Conservation (phyloP, 2,888 invertebrate genomes). For the Erebia palarica region DNA sequence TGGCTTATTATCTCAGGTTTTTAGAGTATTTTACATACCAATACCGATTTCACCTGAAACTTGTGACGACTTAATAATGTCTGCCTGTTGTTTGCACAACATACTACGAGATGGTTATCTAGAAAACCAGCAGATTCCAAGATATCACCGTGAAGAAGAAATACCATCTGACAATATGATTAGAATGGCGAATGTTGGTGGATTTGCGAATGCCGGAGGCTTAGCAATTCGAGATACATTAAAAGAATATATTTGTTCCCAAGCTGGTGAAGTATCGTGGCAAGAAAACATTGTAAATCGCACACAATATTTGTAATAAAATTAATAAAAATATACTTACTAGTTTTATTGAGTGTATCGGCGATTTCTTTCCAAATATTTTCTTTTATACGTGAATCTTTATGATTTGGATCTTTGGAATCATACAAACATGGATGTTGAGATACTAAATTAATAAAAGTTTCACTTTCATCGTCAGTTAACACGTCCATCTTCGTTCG, state of each 20-base stretch:
- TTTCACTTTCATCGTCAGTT: conserved; percentile 3
- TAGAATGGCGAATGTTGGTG: neutral
- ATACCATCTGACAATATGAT: conserved; percentile 1
- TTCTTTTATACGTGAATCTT: neutral
- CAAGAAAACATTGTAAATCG: too few species aligned
- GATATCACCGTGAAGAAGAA: neutral
- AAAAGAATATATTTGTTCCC: too few species aligned
- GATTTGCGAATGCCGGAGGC: too few species aligned
- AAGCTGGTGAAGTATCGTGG: too few species aligned
- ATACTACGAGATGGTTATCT: conserved; percentile 1
- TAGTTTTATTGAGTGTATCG: too few species aligned
- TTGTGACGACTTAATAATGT: conserved; percentile 1
- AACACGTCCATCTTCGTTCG: conserved; percentile 1
- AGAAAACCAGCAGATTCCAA: conserved; percentile 1
- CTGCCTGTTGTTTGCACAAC: conserved; percentile 1
- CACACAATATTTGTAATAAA: too few species aligned
- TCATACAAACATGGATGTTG: conserved; percentile 4
- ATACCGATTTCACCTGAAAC: conserved; percentile 1
- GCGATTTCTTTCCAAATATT: too few species aligned
- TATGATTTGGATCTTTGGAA: conserved; percentile 4
- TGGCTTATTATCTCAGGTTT: neutral
- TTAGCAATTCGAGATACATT: too few species aligned
- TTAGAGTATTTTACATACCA: conserved; percentile 1
- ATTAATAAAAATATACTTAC: too few species aligned
- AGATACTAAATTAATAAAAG: conserved; percentile 4